phyloP scores from a whole-genome alignment of 1,140 invertebrate species.

The Drosophila trapezifrons region DNA sequence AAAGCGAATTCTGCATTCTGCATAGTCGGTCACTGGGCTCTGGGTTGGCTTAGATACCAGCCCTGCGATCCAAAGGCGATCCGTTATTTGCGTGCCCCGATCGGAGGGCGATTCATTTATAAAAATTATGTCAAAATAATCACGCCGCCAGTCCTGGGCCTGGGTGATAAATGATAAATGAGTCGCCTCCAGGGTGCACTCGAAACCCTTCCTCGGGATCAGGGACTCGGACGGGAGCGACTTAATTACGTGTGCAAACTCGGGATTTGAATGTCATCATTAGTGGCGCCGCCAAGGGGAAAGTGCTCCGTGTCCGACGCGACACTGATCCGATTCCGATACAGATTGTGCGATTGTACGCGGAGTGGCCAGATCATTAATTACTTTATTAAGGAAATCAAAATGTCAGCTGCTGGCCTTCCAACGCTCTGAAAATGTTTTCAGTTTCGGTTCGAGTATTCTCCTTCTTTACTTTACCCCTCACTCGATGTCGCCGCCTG shows the following conservation, averaged over 20 bases:
- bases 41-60: conserved; percentile 7
- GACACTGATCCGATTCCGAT: conserved; percentile 70
- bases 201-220: conserved; percentile 50
- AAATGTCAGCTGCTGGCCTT: conserved; percentile 72
- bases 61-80: background rate
- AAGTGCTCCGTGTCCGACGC: conserved; percentile 29
- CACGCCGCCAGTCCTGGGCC: conserved; percentile 55
- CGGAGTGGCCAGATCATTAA: conserved; percentile 64
- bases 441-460: conserved; percentile 22
- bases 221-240: conserved; percentile 24
- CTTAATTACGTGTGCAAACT: conserved; percentile 73
- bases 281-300: conserved; percentile 44
- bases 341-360: conserved; percentile 34
- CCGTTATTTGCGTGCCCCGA: conserved; percentile 31
- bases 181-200: conserved; percentile 52
- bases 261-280: conserved; percentile 76
- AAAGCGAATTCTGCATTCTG: conserved; percentile 37
- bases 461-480: conserved; percentile 1
- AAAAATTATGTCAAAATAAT: conserved; percentile 79
- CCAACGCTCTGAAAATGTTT: conserved; percentile 68
- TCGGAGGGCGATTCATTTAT: conserved; percentile 56
- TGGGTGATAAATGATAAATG: conserved; percentile 75
- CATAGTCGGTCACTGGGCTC: conserved; percentile 70
- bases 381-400: conserved; percentile 83
- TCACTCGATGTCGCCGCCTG: conserved; percentile 15